Percentiles rank a stretch among this genome's conserved stretches.
Evolutionary conservation across 2,113 vertebrate species (phyloP).

Genomic region (Chiloscyllium plagiosum): DNA sequence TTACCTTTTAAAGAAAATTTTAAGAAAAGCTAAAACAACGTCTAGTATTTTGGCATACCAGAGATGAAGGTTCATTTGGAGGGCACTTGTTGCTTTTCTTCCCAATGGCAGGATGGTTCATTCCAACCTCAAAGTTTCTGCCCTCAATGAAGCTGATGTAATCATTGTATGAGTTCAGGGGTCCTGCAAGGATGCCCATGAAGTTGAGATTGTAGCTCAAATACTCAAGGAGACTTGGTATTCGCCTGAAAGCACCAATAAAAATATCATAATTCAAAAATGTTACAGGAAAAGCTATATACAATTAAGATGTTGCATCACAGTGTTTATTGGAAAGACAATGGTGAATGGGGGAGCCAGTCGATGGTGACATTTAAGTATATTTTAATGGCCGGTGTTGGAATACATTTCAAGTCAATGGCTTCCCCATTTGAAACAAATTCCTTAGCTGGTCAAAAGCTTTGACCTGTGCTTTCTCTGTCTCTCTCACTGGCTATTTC

Average conservation of each 20-base stretch:
- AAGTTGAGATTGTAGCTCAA: slow-evolving; percentile 43
- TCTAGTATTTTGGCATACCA: not conserved
- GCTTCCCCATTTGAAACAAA: too few species aligned
- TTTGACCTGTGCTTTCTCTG: too few species aligned
- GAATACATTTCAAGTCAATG: too few species aligned
- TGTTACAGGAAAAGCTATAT: not conserved
- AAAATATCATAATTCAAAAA: not conserved
- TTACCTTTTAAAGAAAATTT: not conserved
- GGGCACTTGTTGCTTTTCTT: not conserved
- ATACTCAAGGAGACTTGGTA: slow-evolving; percentile 40
- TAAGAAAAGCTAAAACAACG: not conserved
- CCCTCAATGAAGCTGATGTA: slow-evolving; percentile 43
- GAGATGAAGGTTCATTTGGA: slow-evolving; percentile 23
- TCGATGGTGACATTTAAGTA: not conserved
- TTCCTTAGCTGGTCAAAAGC: too few species aligned
- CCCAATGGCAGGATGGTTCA: not conserved
- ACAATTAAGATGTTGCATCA: not conserved
- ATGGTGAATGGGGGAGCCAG: too few species aligned
- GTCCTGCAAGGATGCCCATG: slow-evolving; percentile 43
- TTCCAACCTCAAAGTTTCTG: slow-evolving; percentile 16
- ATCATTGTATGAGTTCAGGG: slow-evolving; percentile 41
- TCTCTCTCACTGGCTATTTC: too few species aligned
- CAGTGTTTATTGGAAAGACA: not conserved
- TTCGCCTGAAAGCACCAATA: slow-evolving; percentile 24
- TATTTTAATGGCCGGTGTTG: too few species aligned